Evolutionary conservation across 2,797 vertebrate genomes (phyloP), one percentile per base, ranked within the genome.

Genomic region (Hoplostethus mediterraneus): DNA sequence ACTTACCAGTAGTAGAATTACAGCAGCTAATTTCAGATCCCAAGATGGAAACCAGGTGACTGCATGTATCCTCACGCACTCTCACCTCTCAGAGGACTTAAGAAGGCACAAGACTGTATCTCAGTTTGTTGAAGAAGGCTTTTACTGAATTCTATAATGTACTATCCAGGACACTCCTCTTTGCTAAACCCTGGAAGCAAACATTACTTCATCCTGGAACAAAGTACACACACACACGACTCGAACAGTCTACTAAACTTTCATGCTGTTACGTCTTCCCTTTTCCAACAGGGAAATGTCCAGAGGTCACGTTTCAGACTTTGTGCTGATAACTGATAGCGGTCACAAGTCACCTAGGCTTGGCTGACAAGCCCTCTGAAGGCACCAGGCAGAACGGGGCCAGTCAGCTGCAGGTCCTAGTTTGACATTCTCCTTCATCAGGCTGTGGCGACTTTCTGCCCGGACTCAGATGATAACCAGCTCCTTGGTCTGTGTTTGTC

Each of bases 1-100:
- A 86, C 90, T 88, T 79, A 92, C 90, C 77, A 13, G 63, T 7
- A 14, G 70, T 72, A 53, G 67, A 71, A 40, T 55, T 31, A 21
- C 51, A 44, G 48, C 16, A n/a, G 63, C 21, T 63, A 2, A 6
- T 76, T 36, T 44, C 31, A 73, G 21, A 33, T 63, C 17, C 5
- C 38, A 60, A 51, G 16, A 65, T 63, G 4, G 30, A 62, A 63
- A 47, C 16, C 42, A 65, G 60, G 17, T 53, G 30, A 12, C 30
- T 31, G 17, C 16, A 40, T 71, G 3, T 45, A n/a, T 82, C 25
- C 44, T 47, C 45, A 52, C n/a, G 0, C 33, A 31, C 28, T 45
- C 12, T 69, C 9, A 67, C 6, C 12, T 69, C 9, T 64, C 6
- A 64, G 47, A 57, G 1, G 2, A 67, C 31, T 17, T 7, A 58